These are phyloP conservation scores for Axinella damicornis DNA, from an alignment of 37 sponge, comb jelly and placozoan species.

Conservation along the genomic window DNA sequence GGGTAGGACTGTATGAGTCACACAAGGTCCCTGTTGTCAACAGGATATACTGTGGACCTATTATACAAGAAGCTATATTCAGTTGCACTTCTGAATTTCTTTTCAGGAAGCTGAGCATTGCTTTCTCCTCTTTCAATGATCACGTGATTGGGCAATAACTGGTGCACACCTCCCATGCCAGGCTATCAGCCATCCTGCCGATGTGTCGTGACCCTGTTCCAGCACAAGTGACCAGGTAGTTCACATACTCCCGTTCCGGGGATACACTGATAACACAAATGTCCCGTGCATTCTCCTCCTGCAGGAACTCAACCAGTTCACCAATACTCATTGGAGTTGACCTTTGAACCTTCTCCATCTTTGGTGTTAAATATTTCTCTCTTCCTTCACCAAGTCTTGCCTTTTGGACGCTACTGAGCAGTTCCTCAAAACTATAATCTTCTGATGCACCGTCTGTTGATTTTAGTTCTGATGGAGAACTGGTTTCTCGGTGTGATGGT, in stretches of 20 bases:
- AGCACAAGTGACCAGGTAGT: conserved; percentile 72
- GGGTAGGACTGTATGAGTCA: background rate
- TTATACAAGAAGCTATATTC: no score
- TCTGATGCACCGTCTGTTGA: no score
- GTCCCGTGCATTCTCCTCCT: conserved; percentile 60
- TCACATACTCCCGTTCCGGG: conserved; percentile 58
- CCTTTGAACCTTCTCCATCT: background rate
- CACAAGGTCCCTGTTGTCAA: no score
- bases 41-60: no score
- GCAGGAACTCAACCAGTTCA: conserved; percentile 74
- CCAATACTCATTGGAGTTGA: conserved; percentile 51
- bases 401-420: background rate
- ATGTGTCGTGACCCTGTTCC: conserved; percentile 73
- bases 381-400: background rate
- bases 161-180: conserved; percentile 73
- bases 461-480: no score
- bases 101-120: background rate
- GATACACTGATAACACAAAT: conserved; percentile 68
- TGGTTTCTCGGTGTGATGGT: no score
- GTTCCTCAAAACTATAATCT: background rate
- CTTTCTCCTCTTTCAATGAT: background rate
- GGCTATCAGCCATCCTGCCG: conserved; percentile 56
- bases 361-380: background rate
- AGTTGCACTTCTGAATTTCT: background rate
- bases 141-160: background rate